Evolutionary conservation across 2,888 invertebrate species (phyloP).

Genomic region (Tyria jacobaeae): DNA sequence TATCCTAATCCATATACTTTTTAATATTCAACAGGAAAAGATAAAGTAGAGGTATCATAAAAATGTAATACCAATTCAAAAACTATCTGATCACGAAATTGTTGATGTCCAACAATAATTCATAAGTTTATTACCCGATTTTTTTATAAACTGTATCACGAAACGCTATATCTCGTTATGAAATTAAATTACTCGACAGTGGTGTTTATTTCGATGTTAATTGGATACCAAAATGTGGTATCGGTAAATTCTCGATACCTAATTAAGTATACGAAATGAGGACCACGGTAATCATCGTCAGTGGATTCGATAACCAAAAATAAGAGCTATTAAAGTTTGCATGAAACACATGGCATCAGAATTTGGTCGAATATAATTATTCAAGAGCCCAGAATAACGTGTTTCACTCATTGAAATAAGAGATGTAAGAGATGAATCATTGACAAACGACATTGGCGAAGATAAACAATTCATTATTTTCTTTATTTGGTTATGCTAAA

Average conservation of each 20-base stretch:
- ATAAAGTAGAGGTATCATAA: slow-evolving; percentile 21
- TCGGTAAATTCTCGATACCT: slow-evolving; percentile 52
- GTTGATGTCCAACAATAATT: slow-evolving; percentile 32
- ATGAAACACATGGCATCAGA: neutral
- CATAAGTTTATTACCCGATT: slow-evolving; percentile 30
- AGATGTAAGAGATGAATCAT: slow-evolving; percentile 33
- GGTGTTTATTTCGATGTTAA: slow-evolving; percentile 59
- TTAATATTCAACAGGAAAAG: slow-evolving; percentile 36
- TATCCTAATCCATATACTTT: neutral
- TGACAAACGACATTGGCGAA: slow-evolving; percentile 36
- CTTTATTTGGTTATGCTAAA: slow-evolving; percentile 27
- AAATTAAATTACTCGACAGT: slow-evolving; percentile 49
- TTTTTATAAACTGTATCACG: slow-evolving; percentile 33
- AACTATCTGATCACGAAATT: slow-evolving; percentile 50
- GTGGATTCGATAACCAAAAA: slow-evolving; percentile 39
- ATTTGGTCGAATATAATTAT: no score
- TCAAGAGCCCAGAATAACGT: slow-evolving; percentile 27
- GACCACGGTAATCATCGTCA: slow-evolving; percentile 46
- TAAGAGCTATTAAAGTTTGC: slow-evolving; percentile 12
- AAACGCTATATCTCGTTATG: slow-evolving; percentile 47
- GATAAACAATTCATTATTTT: slow-evolving; percentile 32
- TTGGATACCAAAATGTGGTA: slow-evolving; percentile 58
- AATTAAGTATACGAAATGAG: slow-evolving; percentile 50
- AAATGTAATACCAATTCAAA: slow-evolving; percentile 31
- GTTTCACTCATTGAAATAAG: slow-evolving; percentile 29